Evolutionary conservation across 1,140 invertebrate species (phyloP), one percentile per base, ranked within the genome.

Genomic region (Lysiphlebus fabarum): DNA sequence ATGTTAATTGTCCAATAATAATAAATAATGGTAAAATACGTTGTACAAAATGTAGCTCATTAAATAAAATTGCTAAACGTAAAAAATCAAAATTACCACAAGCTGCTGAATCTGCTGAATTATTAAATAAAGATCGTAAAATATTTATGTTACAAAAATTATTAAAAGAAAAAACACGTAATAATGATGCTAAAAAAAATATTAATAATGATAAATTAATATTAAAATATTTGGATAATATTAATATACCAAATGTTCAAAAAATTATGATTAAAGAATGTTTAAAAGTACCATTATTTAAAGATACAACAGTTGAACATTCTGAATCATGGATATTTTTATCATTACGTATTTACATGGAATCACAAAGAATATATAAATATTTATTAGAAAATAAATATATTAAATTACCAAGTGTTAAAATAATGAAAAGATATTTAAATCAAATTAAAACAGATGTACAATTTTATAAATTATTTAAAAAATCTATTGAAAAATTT

Each of bases 251-350:
- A 42, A 64, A 73, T 62, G 68, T 73, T 42, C 71, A 70, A 40
- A 71, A 72, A 59, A 58, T 73, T n/a, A 73, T 73, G 71, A 69
- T 73, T 17, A 69, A 71, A 56, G 70, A 73, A 41, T 71, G 69
- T 49, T 55, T 73, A 5, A 69, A 66, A 64, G 56, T 59, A 17
- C 53, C 61, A 26, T 4, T 26, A 26, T 61, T 7, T 56, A 62
- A 54, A 49, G 61, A 54, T 38, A 61, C 50, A 61, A 67, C 53
- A 63, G 57, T 54, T 61, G 64, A 70, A 60, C 69, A 68, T 59
- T 70, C 68, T 7, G 70, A 67, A 61, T 69, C 69, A 0, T 71
- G 71, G 71, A 67, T 70, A 33, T 73, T 73, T 64, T 63, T 73
- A 34, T 71, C 67, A 38, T 62, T 73, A 36, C 63, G 69, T 17